Conservation (phyloP, 2,113 vertebrate genomes). For the Triplophysa dalaica region DNA sequence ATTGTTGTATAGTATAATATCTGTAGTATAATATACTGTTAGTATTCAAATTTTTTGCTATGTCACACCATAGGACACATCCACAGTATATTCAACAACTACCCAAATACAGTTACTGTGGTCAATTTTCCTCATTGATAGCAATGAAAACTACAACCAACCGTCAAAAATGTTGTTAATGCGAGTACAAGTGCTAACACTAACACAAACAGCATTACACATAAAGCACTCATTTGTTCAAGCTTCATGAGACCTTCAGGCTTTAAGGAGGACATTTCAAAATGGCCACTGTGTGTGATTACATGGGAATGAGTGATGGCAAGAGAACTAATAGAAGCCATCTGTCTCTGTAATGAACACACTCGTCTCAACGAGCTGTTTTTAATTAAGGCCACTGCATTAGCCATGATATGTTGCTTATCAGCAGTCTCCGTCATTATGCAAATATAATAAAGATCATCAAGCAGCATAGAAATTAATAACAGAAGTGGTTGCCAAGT, state of each 20-base stretch:
- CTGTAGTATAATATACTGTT: no score
- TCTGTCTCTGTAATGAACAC: conserved; percentile 77
- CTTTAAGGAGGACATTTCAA: conserved; percentile 20
- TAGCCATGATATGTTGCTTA: conserved; percentile 78
- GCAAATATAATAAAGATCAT: conserved; percentile 76
- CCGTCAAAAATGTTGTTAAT: not conserved
- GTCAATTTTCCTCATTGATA: not conserved
- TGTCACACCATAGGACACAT: no score
- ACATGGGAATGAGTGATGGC: conserved; percentile 41
- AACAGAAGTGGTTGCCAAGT: conserved; percentile 61
- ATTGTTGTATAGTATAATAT: no score
- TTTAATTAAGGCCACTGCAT: conserved; percentile 80
- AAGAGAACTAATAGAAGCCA: conserved; percentile 72
- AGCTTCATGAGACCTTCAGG: conserved; percentile 33
- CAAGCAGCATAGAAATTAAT: conserved; percentile 66
- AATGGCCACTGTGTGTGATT: conserved; percentile 28
- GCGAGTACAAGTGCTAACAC: not conserved
- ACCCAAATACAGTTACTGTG: not conserved
- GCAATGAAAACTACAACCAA: not conserved
- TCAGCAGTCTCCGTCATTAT: conserved; percentile 75
- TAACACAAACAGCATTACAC: conserved; percentile 7
- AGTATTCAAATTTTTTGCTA: no score
- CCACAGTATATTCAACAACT: no score
- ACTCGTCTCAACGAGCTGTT: conserved; percentile 75
- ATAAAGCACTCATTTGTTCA: not conserved